Conservation (phyloP, 2,113 vertebrate genomes). For the Prolemur simus region DNA sequence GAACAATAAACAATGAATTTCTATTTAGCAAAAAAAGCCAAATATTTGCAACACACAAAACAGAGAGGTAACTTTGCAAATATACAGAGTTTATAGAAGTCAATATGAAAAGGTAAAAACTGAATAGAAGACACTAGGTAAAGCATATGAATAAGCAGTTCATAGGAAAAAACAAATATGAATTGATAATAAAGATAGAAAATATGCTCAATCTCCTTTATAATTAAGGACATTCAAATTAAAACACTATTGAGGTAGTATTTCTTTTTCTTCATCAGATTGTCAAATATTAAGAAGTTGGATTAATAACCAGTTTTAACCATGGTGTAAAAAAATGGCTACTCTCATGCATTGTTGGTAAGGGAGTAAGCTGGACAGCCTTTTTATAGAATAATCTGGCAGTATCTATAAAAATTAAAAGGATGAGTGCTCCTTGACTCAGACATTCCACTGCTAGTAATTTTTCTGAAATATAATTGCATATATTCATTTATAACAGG, state of each 20-base stretch:
- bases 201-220: neutral
- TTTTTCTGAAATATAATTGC: neutral
- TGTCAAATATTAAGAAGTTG: neutral
- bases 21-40: neutral
- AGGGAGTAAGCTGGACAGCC: neutral
- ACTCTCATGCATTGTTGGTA: neutral
- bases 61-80: neutral
- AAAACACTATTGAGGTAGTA: neutral
- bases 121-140: neutral
- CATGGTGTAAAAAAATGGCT: neutral
- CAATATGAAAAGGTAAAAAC: neutral
- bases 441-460: neutral
- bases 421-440: neutral
- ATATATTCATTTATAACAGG: neutral
- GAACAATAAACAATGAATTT: neutral
- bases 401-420: neutral
- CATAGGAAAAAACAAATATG: neutral
- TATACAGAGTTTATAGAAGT: neutral
- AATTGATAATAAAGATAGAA: neutral
- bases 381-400: neutral
- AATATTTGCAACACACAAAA: neutral
- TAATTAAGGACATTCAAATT: neutral
- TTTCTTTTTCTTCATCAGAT: neutral
- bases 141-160: neutral
- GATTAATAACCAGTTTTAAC: neutral